A percentile compares a stretch with the other conserved stretches of the same genome.
Evolutionary conservation across 2,888 invertebrate genomes (phyloP).

Genomic region (Erebia epiphron): DNA sequence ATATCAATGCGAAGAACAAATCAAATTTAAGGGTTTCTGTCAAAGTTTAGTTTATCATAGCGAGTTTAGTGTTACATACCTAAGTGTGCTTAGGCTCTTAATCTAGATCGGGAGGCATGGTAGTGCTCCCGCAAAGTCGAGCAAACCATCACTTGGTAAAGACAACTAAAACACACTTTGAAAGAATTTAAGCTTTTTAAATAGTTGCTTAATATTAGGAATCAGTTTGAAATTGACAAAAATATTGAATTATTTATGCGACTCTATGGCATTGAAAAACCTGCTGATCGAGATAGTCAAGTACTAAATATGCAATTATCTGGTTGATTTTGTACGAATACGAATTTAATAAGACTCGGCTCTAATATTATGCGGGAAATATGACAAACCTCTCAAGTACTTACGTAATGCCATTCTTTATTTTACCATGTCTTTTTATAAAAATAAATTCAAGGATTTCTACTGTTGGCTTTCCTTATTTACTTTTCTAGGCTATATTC

Average conservation of each 20-base stretch:
- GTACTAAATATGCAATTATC: neutral
- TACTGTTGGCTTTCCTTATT: conserved; percentile 55
- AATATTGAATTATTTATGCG: neutral
- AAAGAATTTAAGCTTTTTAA: neutral
- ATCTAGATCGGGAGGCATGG: no score
- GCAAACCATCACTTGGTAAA: no score
- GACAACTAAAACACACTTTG: neutral
- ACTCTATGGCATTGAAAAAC: neutral
- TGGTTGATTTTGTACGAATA: neutral
- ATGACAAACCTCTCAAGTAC: neutral
- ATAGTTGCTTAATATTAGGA: neutral
- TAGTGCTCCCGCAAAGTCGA: no score
- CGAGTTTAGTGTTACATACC: no score
- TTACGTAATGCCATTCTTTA: neutral
- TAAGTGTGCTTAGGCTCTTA: no score
- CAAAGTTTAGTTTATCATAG: no score
- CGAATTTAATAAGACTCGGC: neutral
- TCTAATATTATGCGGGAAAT: neutral
- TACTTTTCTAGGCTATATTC: conserved; percentile 43
- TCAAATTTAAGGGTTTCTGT: no score
- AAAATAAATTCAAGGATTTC: conserved; percentile 50
- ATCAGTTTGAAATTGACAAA: neutral
- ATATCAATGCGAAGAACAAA: no score
- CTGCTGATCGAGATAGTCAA: neutral
- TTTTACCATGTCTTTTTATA: neutral